phyloP scores from a whole-genome alignment of 2,888 invertebrate species.

The Drosophila neoperkinsi region DNA sequence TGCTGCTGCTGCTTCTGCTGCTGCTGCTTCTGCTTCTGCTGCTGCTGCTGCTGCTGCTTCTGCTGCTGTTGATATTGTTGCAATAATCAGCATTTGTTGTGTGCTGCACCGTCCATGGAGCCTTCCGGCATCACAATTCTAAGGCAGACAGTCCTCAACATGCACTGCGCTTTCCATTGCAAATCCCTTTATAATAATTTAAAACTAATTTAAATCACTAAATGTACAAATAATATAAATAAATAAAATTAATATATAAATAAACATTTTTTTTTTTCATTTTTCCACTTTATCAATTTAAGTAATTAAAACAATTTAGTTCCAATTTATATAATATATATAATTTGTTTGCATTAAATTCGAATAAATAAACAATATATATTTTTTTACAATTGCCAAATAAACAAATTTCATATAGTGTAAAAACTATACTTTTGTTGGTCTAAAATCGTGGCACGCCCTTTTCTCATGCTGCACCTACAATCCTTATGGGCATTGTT shows the following conservation, averaged over 20 bases:
- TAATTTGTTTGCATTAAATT: not conserved
- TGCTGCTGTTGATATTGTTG: slow-evolving; percentile 57
- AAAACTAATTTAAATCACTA: not conserved
- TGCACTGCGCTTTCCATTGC: slow-evolving; percentile 8
- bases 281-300: not conserved
- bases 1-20: not conserved
- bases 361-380: not conserved
- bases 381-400: not conserved
- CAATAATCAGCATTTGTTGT: slow-evolving; percentile 63
- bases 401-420: not conserved
- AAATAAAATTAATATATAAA: not conserved
- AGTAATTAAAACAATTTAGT: not conserved
- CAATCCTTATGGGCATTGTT: slow-evolving; percentile 27
- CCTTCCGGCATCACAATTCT: slow-evolving; percentile 30
- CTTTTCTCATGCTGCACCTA: slow-evolving; percentile 31
- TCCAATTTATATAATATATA: not conserved
- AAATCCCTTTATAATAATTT: not conserved
- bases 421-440: not conserved
- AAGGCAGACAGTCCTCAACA: slow-evolving; percentile 16
- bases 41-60: slow-evolving; percentile 24
- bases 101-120: slow-evolving; percentile 25
- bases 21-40: slow-evolving; percentile 10
- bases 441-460: slow-evolving; percentile 25
- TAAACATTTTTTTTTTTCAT: not conserved
- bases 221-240: not conserved